Conservation (phyloP, 1,140 invertebrate genomes). For the Drosophila nannoptera region DNA sequence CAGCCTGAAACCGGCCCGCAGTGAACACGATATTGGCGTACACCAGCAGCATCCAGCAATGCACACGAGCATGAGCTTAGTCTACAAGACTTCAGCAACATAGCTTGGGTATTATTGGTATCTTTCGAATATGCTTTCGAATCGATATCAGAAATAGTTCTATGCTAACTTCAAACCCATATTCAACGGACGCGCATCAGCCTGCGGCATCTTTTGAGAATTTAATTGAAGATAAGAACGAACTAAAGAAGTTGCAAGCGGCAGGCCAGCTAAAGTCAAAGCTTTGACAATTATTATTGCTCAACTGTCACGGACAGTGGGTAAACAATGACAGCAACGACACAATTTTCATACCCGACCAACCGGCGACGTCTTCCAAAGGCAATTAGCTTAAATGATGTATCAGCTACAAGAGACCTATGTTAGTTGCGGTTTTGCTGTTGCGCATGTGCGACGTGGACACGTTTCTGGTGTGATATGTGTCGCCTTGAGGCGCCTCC, state of each 20-base stretch:
- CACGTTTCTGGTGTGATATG: conserved; percentile 65
- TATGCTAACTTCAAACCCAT: not conserved
- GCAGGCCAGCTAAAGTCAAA: conserved; percentile 67
- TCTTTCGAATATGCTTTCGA: conserved; percentile 38
- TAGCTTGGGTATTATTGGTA: too few species aligned
- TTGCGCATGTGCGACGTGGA: conserved; percentile 63
- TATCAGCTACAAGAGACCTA: conserved; percentile 41
- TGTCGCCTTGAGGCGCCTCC: conserved; percentile 63
- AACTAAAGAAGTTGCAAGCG: conserved; percentile 34
- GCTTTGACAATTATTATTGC: conserved; percentile 75
- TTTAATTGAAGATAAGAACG: conserved; percentile 57
- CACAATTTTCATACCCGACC: conserved; percentile 26
- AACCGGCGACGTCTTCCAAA: conserved; percentile 16
- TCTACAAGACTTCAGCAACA: not conserved
- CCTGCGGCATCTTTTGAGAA: conserved; percentile 61
- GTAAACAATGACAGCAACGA: conserved; percentile 21
- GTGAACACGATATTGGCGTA: conserved; percentile 58
- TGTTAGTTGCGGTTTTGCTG: conserved; percentile 6
- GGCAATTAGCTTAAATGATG: conserved; percentile 45
- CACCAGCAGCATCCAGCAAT: conserved; percentile 36
- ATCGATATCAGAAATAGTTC: conserved; percentile 57
- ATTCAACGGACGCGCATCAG: not conserved
- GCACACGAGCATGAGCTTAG: conserved; percentile 40
- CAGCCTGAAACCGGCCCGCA: conserved; percentile 20
- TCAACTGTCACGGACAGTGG: conserved; percentile 53